phyloP scores from a whole-genome alignment of 2,797 vertebrate species.

The Myiotriccus ornatus region DNA sequence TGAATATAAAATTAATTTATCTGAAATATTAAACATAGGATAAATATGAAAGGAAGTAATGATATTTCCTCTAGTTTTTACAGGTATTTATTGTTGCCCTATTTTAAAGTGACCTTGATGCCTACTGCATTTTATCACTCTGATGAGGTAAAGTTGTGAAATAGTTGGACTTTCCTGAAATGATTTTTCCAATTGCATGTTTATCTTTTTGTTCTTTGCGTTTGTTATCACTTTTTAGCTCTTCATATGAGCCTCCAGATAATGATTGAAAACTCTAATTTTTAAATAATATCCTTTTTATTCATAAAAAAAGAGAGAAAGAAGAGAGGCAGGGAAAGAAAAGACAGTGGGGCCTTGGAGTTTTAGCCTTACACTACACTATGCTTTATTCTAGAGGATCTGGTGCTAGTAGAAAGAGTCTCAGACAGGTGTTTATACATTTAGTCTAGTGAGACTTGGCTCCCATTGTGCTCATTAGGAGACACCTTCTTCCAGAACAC shows the following conservation, averaged over 20 bases:
- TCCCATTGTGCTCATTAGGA: background rate
- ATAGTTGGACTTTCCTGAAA: background rate
- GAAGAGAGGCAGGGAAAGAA: rapidly evolving
- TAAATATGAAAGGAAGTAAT: background rate
- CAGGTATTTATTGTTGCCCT: background rate
- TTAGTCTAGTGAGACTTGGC: background rate
- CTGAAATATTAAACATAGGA: background rate
- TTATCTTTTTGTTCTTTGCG: background rate
- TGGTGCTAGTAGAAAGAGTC: background rate
- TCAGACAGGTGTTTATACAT: background rate
- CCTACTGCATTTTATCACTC: background rate
- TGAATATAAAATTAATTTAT: background rate
- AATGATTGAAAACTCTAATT: background rate
- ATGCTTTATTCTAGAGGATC: background rate
- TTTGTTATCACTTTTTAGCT: background rate
- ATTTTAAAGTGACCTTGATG: background rate
- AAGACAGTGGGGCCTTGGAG: background rate
- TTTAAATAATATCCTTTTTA: background rate
- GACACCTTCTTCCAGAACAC: background rate
- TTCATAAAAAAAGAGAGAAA: background rate
- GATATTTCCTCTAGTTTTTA: background rate
- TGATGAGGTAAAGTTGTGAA: background rate
- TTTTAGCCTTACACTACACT: background rate
- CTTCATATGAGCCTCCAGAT: background rate
- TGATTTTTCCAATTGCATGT: background rate